These are phyloP conservation scores for Zaprionus nigranus DNA, from an alignment of 1,140 invertebrate genomes.

Conservation along the genomic window DNA sequence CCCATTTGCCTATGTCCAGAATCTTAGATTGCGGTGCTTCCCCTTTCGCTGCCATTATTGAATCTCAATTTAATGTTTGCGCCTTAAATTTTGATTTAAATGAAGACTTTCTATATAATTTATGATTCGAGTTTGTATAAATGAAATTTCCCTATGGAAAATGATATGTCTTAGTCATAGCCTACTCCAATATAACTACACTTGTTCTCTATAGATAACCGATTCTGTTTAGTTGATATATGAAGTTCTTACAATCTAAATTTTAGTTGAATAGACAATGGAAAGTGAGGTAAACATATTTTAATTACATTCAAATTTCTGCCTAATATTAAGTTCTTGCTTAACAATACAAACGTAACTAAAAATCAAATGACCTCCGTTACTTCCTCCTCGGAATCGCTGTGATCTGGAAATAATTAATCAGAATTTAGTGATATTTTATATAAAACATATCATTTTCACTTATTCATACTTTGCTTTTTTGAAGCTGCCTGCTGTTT, in stretches of 20 bases:
- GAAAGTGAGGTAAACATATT: background rate
- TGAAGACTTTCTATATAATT: background rate
- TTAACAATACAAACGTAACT: constrained; percentile 2
- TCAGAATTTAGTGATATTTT: background rate
- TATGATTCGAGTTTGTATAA: background rate
- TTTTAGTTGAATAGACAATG: background rate
- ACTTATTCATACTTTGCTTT: constrained; percentile 32
- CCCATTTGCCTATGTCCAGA: constrained; percentile 61
- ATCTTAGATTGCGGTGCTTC: constrained; percentile 28
- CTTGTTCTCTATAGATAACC: too few species aligned
- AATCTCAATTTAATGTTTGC: background rate
- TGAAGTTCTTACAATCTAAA: background rate
- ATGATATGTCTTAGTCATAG: background rate
- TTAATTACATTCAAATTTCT: constrained; percentile 3
- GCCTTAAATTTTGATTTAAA: background rate
- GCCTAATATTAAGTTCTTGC: background rate
- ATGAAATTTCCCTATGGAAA: background rate
- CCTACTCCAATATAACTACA: background rate
- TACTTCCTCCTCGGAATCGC: constrained; percentile 67
- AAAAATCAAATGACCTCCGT: constrained; percentile 47
- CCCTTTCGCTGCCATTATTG: constrained; percentile 1
- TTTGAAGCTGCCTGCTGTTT: constrained; percentile 12
- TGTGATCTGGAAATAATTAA: constrained; percentile 50
- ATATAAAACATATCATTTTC: background rate
- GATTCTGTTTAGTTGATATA: too few species aligned